Percentiles rank a stretch among this genome's conserved stretches.
Evolutionary conservation across 2,888 invertebrate species (phyloP).

Genomic region (Macropis europaea): DNA sequence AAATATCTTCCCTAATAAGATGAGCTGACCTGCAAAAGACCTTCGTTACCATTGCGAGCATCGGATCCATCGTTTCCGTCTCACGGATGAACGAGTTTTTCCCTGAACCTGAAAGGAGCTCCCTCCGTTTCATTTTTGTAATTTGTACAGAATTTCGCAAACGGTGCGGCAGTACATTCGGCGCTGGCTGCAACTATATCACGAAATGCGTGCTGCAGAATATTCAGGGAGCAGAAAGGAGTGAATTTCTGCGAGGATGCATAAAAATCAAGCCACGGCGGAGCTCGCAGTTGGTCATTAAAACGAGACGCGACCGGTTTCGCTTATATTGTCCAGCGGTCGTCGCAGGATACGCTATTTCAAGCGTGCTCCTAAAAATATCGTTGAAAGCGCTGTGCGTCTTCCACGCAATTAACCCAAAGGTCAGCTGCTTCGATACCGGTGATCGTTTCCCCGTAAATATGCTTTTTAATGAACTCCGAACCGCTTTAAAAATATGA

Average conservation of each 20-base stretch:
- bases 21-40: constrained; percentile 1
- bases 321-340: neutral
- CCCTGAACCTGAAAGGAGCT: neutral
- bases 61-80: neutral
- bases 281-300: constrained; percentile 20
- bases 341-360: constrained; percentile 24
- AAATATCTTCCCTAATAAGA: constrained; percentile 51
- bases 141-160: no score
- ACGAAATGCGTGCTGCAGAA: neutral
- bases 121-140: no score
- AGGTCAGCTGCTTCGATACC: neutral
- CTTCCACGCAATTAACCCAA: neutral
- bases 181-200: no score
- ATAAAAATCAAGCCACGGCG: constrained; percentile 31
- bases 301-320: constrained; percentile 3
- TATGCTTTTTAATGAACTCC: constrained; percentile 2
- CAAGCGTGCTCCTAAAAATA: constrained; percentile 17
- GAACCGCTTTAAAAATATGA: no score
- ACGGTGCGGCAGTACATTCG: no score
- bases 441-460: neutral
- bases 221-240: neutral
- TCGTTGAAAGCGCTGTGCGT: neutral
- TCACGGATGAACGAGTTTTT: neutral
- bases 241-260: constrained; percentile 5
- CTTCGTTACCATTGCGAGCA: constrained; percentile 24